Base-by-base conservation (phyloP, 2,797 vertebrate genomes). In the Hydrolagus colliei region DNA sequence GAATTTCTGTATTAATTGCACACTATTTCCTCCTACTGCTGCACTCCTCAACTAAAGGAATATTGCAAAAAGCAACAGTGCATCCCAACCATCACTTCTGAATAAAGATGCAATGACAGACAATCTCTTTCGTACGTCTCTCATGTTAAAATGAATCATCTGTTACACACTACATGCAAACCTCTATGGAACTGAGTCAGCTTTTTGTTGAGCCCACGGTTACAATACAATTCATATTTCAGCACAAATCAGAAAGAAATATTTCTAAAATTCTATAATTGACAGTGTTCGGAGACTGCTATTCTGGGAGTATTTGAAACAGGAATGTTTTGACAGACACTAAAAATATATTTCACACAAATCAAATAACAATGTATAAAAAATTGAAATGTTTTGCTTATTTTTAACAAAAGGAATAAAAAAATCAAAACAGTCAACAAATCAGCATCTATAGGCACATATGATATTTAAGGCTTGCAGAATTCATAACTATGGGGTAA, bases 71-170 rank as follows among this genome's bases (percentile, higher is more conserved):
- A 91, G 86, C 84, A 89, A 91, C 87, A 88, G 87, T 90, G 88
- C 88, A 89, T 91, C 74, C 86, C 85, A 90, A 87, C 89, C 88
- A 87, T 90, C 76, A 88, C 87, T 89, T 92, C 90, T 90, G 89
- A 90, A 91, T 90, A 92, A 91, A 91, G 86, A 88, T 86, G 87
- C 89, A 87, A 88, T 90, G 89, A 92, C 87, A 90, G 89, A 89
- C 87, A 87, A 87, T 32, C 87, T 91, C 87, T 90, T 87, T 90
- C 89, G 88, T 85, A 89, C 79, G 90, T 91, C 88, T 89, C 91
- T 93, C 91, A 89, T 91, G 89, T 90, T 90, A 87, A 90, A 91
- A 90, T 91, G 91, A 90, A 89, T 90, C 87, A 79, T 88, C 87
- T 88, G 86, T 87, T 87, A 87, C 87, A 90, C 86, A 73, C 76